Evolutionary conservation across 2,113 vertebrate species (phyloP).

Genomic region (mouse (Mus musculus)): DNA sequence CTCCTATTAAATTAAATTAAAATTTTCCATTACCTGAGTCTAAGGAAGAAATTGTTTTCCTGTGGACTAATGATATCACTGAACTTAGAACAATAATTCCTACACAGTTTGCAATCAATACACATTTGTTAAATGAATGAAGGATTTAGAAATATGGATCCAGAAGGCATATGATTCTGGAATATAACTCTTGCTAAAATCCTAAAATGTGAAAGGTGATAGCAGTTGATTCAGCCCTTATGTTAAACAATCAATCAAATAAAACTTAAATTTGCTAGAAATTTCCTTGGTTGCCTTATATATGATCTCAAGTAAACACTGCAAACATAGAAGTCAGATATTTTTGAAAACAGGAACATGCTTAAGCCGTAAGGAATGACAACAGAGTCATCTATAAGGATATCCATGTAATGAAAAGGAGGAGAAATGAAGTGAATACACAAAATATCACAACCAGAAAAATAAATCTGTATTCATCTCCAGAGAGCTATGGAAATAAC

Average conservation of each 20-base stretch:
- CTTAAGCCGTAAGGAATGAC: background rate
- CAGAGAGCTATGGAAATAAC: slow-evolving; percentile 16
- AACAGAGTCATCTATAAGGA: background rate
- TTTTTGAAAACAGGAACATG: slow-evolving; percentile 16
- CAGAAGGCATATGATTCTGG: background rate
- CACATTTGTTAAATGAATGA: slow-evolving; percentile 47
- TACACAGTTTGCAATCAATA: slow-evolving; percentile 26
- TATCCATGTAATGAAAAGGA: background rate
- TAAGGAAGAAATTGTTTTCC: background rate
- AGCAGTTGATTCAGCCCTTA: background rate
- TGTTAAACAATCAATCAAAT: background rate
- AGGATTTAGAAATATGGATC: background rate
- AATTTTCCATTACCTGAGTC: background rate
- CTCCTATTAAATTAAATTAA: background rate
- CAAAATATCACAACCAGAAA: background rate
- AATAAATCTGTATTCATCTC: slow-evolving; percentile 31
- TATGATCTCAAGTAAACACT: background rate
- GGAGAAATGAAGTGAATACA: background rate
- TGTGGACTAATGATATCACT: background rate
- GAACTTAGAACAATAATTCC: background rate
- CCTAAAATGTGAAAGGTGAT: background rate
- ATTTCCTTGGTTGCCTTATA: background rate
- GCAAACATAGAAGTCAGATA: slow-evolving; percentile 26
- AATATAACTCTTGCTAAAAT: slow-evolving; percentile 28
- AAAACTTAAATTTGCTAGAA: background rate